phyloP scores from a whole-genome alignment of 2,888 invertebrate species.

The Microctonus brassicae region DNA sequence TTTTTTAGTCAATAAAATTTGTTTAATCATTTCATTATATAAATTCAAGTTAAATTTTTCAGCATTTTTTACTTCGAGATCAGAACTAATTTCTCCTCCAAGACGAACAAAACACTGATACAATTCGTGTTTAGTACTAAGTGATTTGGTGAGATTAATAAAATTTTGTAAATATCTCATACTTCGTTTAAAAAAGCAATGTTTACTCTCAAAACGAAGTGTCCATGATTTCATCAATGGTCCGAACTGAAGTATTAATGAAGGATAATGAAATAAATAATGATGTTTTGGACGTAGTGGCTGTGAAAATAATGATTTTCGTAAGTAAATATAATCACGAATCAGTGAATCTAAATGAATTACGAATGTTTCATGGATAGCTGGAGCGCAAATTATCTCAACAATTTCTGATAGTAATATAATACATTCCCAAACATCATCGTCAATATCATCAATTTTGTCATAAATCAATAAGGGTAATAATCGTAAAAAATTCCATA shows the following conservation, averaged over 20 bases:
- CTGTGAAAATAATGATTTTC: conserved; percentile 19
- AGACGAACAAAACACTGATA: conserved; percentile 35
- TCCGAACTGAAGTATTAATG: conserved; percentile 39
- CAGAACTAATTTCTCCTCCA: conserved; percentile 29
- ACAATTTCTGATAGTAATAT: conserved; percentile 37
- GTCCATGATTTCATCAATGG: conserved; percentile 43
- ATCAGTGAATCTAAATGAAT: conserved; percentile 31
- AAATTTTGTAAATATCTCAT: conserved; percentile 40
- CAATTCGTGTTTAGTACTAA: conserved; percentile 39
- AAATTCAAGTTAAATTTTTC: not conserved
- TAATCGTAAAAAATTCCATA: conserved; percentile 34
- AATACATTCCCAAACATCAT: conserved; percentile 32
- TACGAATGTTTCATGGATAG: conserved; percentile 31
- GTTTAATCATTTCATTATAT: conserved; percentile 32
- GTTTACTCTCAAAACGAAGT: conserved; percentile 47
- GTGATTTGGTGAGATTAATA: conserved; percentile 38
- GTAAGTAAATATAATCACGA: conserved; percentile 34
- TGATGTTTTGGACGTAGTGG: conserved; percentile 43
- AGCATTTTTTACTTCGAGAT: conserved; percentile 19
- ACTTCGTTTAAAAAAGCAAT: conserved; percentile 45
- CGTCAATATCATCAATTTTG: conserved; percentile 29
- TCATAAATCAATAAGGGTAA: conserved; percentile 35
- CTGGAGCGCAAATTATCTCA: conserved; percentile 38
- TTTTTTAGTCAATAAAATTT: conserved; percentile 3
- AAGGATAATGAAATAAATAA: conserved; percentile 38